Conservation (phyloP, 2,113 vertebrate species). For the Shinisaurus crocodilurus region DNA sequence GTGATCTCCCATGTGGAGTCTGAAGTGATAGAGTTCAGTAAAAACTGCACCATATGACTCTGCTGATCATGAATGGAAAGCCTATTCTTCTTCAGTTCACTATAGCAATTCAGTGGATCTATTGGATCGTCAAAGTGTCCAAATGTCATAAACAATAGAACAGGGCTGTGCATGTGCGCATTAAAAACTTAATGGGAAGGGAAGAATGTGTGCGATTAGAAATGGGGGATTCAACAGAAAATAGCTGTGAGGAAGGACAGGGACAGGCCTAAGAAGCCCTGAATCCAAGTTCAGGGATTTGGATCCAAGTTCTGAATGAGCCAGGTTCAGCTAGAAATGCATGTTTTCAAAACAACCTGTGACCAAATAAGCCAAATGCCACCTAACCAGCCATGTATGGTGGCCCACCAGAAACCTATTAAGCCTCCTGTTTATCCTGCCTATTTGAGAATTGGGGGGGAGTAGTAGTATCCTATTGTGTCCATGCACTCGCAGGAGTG, state of each 20-base stretch:
- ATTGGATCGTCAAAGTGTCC: no score
- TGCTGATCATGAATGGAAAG: no score
- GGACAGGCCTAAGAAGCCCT: neutral
- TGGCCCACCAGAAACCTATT: neutral
- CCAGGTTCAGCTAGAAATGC: neutral
- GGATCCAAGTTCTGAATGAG: neutral
- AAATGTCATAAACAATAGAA: neutral
- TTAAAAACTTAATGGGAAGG: neutral
- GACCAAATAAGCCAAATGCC: neutral
- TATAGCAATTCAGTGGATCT: no score
- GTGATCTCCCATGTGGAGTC: neutral
- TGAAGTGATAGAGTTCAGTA: neutral
- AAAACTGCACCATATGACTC: neutral
- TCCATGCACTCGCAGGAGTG: no score
- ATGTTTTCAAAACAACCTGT: neutral
- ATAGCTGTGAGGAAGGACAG: neutral
- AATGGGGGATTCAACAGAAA: neutral
- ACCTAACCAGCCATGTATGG: neutral
- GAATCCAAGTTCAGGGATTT: neutral
- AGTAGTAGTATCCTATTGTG: no score
- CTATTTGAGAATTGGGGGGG: neutral
- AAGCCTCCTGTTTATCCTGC: neutral
- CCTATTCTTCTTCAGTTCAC: no score
- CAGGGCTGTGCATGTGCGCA: neutral
- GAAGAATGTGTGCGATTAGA: neutral